phyloP scores from a whole-genome alignment of 2,113 vertebrate genomes.

The Apaloderma vittatum region DNA sequence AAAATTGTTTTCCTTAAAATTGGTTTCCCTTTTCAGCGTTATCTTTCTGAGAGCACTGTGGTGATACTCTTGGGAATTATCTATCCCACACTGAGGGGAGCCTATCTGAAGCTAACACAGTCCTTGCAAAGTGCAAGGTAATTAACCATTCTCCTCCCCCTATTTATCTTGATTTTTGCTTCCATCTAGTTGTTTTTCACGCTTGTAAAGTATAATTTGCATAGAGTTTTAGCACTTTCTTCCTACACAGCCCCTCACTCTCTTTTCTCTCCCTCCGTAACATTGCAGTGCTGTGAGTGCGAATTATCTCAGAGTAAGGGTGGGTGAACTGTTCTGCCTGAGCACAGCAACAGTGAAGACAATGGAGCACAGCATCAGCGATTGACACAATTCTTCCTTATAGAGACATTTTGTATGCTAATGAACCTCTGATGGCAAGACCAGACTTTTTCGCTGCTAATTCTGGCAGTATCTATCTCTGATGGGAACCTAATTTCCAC shows the following conservation, averaged over 20 bases:
- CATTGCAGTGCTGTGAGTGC: neutral
- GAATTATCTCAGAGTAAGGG: slow-evolving; percentile 14
- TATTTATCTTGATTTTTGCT: slow-evolving; percentile 69
- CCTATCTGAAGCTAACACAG: slow-evolving; percentile 56
- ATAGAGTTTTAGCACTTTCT: slow-evolving; percentile 50
- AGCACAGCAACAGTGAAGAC: slow-evolving; percentile 37
- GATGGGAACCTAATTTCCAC: slow-evolving; percentile 49
- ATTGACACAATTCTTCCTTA: neutral
- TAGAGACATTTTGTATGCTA: slow-evolving; percentile 62
- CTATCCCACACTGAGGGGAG: slow-evolving; percentile 39
- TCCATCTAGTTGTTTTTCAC: slow-evolving; percentile 54
- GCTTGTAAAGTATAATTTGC: slow-evolving; percentile 43
- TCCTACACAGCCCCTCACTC: slow-evolving; percentile 3
- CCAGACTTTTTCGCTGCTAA: slow-evolving; percentile 39
- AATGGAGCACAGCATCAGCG: neutral
- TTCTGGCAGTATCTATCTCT: slow-evolving; percentile 15
- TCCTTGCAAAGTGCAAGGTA: slow-evolving; percentile 58
- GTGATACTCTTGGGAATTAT: slow-evolving; percentile 58
- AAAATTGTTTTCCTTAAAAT: slow-evolving; percentile 61
- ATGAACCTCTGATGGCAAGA: slow-evolving; percentile 39
- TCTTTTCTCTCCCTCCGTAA: neutral
- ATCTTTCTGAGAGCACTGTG: slow-evolving; percentile 42
- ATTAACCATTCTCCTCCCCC: slow-evolving; percentile 64
- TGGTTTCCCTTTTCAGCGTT: slow-evolving; percentile 30
- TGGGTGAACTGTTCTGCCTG: slow-evolving; percentile 6